A percentile compares a stretch with the other conserved stretches of the same genome.
phyloP scores from a whole-genome alignment of 2,888 invertebrate genomes.

The Thera britannica region DNA sequence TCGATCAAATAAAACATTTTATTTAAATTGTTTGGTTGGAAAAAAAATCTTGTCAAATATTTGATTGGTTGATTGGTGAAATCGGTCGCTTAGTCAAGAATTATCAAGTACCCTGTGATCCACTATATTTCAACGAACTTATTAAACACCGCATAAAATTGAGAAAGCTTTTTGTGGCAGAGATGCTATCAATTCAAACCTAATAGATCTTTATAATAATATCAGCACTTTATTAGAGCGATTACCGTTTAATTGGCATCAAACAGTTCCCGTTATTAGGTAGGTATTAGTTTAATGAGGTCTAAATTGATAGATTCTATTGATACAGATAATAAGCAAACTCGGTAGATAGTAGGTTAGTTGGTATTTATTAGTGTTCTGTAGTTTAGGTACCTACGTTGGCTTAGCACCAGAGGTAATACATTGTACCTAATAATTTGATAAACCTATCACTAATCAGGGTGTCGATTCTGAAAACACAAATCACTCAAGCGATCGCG shows the following conservation, averaged over 20 bases:
- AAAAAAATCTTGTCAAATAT: too few relatives aligned
- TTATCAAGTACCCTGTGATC: too few relatives aligned
- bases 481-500: too few relatives aligned
- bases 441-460: too few relatives aligned
- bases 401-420: too few relatives aligned
- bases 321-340: conserved; percentile 42
- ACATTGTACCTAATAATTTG: too few relatives aligned
- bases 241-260: conserved; percentile 45
- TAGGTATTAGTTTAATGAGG: conserved; percentile 51
- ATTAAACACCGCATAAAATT: neutral
- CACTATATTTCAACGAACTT: too few relatives aligned
- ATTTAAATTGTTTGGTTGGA: too few relatives aligned
- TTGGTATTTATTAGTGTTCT: neutral
- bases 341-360: conserved; percentile 3
- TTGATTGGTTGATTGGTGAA: too few relatives aligned
- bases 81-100: too few relatives aligned
- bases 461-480: too few relatives aligned
- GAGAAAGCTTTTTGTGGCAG: neutral
- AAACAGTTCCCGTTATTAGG: conserved; percentile 45
- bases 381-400: neutral
- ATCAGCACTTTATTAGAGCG: conserved; percentile 22
- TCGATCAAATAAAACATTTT: too few relatives aligned
- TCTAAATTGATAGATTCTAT: conserved; percentile 50
- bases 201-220: conserved; percentile 18
- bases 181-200: conserved; percentile 7